Evolutionary conservation across 2,797 vertebrate genomes (phyloP).

Genomic region (Diplodus sargus): DNA sequence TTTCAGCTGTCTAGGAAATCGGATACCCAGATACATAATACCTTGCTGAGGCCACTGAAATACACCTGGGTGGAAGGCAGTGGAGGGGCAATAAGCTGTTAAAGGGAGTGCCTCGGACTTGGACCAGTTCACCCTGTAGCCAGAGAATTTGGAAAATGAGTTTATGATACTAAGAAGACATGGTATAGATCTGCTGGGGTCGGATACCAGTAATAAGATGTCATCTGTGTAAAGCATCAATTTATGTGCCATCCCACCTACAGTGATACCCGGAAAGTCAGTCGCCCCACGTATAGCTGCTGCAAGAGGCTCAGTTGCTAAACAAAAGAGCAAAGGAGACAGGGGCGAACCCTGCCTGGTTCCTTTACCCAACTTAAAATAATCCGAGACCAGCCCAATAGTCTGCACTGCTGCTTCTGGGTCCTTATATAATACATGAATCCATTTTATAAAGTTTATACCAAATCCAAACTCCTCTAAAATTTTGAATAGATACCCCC

Average conservation of each 20-base stretch:
- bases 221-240: neutral
- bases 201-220: neutral
- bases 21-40: neutral
- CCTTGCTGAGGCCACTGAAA: conserved; percentile 5
- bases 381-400: no score
- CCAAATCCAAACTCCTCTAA: no score
- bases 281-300: neutral
- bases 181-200: neutral
- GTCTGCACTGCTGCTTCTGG: no score
- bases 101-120: neutral
- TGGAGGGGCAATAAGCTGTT: neutral
- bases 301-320: neutral
- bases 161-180: neutral
- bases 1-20: neutral
- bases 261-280: neutral
- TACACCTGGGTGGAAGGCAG: neutral
- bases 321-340: neutral
- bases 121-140: neutral
- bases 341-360: no score
- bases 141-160: neutral
- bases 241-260: neutral
- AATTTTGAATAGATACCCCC: no score
- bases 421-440: no score
- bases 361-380: no score
- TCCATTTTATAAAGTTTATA: no score